Evolutionary conservation across 1,140 invertebrate species (phyloP), one percentile per base, ranked within the genome.

Genomic region (Trissolcus basalis): DNA sequence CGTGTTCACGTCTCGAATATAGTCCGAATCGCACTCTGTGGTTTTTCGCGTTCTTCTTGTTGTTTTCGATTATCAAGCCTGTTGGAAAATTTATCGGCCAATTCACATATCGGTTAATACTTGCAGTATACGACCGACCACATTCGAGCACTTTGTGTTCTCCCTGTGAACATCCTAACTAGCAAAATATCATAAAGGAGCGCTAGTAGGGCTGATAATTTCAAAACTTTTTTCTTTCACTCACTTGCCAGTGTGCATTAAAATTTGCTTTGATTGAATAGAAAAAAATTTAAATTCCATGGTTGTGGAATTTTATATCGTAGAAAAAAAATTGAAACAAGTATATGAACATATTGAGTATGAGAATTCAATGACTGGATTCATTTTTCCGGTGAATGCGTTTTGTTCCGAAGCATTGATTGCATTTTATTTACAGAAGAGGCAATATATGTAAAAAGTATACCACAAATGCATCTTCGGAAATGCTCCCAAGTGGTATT

Each of bases 61-160:
- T 68, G 68, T 9, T 67, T 70, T 58, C 71, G 70, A 71, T 59
- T 70, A 59, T 73, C 70, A 78, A 70, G 56, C 54, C 48, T 41
- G 27, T 16, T 33, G 55, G 58, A 74, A 71, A 65, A 78, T 74
- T 71, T 78, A 75, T 74, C 51, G 51, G 35, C 47, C 67, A 63
- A 74, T 70, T 35, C 67, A 65, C 59, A 41, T 78, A 74, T 78
- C 50, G 56, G 49, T 74, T 74, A 71, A 75, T 75, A 69, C 58
- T n/a, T 33, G 36, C 36, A 4, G 56, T 41, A 61, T 61, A 56
- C 39, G 64, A 39, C 73, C 45, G 19, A 70, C 55, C 53, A 16
- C 67, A 59, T 51, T 58, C 39, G 35, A 27, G 48, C 45, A 53
- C 32, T 55, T 51, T 51, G 32, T 45, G n/a, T 44, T 44, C n/a